Evolutionary conservation across 2,797 vertebrate species (phyloP).

Genomic region (Ceryle rudis): DNA sequence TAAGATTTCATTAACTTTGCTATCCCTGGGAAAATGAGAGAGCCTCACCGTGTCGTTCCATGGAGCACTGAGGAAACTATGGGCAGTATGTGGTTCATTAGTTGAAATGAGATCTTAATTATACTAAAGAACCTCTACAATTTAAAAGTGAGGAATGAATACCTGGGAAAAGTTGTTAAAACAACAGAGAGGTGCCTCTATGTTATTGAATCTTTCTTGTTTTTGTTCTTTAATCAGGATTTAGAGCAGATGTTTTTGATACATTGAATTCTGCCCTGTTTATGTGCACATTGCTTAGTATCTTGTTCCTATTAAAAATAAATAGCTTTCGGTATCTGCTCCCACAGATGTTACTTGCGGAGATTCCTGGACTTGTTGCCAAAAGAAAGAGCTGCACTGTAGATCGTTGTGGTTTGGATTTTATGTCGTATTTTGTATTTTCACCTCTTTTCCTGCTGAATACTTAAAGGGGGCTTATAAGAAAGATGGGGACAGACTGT

Average conservation of each 20-base stretch:
- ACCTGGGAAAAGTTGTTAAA: neutral
- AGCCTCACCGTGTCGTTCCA: neutral
- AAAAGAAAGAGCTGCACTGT: neutral
- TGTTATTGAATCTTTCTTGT: neutral
- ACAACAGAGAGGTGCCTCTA: neutral
- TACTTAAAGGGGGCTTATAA: neutral
- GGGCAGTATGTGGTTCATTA: rapidly evolving
- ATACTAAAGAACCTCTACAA: rapidly evolving
- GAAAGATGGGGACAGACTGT: neutral
- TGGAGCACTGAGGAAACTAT: neutral
- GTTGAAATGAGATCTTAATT: neutral
- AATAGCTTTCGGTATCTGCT: neutral
- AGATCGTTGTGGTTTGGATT: neutral
- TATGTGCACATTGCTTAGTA: neutral
- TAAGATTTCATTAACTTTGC: rapidly evolving
- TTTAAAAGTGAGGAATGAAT: neutral
- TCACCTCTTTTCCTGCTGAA: neutral
- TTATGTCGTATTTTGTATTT: neutral
- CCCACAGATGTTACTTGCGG: neutral
- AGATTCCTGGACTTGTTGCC: neutral
- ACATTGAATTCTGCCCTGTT: neutral
- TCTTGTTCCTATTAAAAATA: neutral
- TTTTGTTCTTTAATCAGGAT: neutral
- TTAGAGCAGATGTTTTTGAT: neutral
- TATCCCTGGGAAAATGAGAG: neutral